Percentiles rank a stretch among this genome's conserved stretches.
Conservation (phyloP, 2,888 invertebrate species). For the Hyles lineata region DNA sequence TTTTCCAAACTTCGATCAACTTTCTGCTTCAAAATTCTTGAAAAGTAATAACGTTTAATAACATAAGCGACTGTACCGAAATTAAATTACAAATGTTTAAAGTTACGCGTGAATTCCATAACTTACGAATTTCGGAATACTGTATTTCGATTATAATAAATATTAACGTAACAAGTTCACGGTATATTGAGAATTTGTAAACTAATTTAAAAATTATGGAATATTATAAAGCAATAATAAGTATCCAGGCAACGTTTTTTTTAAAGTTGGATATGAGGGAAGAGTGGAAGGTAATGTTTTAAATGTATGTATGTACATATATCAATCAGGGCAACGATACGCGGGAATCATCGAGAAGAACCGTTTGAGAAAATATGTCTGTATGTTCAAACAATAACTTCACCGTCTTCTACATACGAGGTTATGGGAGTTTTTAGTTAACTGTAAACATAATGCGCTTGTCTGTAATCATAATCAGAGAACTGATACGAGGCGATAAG, state of each 20-base stretch:
- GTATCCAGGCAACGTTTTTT: neutral
- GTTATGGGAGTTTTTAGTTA: neutral
- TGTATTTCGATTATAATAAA: neutral
- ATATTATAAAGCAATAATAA: neutral
- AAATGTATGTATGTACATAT: neutral
- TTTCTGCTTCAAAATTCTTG: slow-evolving; percentile 25
- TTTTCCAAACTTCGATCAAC: slow-evolving; percentile 8
- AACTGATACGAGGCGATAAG: slow-evolving; percentile 30
- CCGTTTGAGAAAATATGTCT: neutral
- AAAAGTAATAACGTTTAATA: slow-evolving; percentile 20
- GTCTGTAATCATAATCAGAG: slow-evolving; percentile 21
- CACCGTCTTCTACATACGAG: neutral
- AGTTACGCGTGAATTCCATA: slow-evolving; percentile 12
- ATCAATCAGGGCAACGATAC: neutral
- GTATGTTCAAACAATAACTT: neutral
- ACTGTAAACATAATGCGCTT: slow-evolving; percentile 8
- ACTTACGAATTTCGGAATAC: slow-evolving; percentile 14
- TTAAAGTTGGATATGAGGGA: neutral
- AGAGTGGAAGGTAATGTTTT: neutral
- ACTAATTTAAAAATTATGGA: neutral
- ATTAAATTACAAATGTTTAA: slow-evolving; percentile 25
- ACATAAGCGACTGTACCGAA: slow-evolving; percentile 22
- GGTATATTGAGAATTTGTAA: neutral
- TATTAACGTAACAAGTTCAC: slow-evolving; percentile 5
- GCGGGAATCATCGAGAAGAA: slow-evolving; percentile 14